Base-by-base conservation (phyloP, 2,888 invertebrate species). In the Chrysolina americana region DNA sequence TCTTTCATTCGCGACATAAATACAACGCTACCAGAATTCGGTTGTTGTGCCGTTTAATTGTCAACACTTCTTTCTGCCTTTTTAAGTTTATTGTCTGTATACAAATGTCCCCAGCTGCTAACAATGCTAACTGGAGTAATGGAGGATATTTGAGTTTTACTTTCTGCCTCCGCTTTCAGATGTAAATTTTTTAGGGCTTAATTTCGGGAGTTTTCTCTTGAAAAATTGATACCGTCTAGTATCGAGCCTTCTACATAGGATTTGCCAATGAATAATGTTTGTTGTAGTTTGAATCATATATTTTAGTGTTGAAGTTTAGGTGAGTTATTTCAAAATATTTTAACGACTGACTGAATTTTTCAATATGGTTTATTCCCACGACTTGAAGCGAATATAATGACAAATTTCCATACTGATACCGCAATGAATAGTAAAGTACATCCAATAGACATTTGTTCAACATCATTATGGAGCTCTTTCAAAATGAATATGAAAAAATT, bases 31-130 rank as follows among this genome's bases (percentile, higher is more conserved):
- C 83, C 80, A 83, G 80, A 53, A 71, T 73, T 77, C 75, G 83
- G 85, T 85, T 84, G 85, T 84, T 85, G 85, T 85, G 84, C 82
- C 82, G 77, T 84, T 86, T 86, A 86, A 87, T 87, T 87, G 86
- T 86, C 86, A 82, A 85, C 86, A 86, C 86, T 86, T 86, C 83
- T 85, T 82, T 79, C 77, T 81, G 82, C 81, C 80, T 82, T 83
- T 83, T 82, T 82, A 82, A 78, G 81, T 81, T 83, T 81, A 85
- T 82, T 79, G 83, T 80, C 81, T 83, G 84, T 84, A 85, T 83
- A 85, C 85, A 85, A 86, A 86, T 85, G 85, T 84, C 82, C 81
- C 80, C 83, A 84, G 84, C 83, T 84, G 83, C 81, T 81, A 81
- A 85, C 84, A 85, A 85, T 84, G 79, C 83, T 78, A 76, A 72